These are phyloP conservation scores for Mya arenaria DNA, from an alignment of 1,140 invertebrate genomes.

Conservation along the genomic window DNA sequence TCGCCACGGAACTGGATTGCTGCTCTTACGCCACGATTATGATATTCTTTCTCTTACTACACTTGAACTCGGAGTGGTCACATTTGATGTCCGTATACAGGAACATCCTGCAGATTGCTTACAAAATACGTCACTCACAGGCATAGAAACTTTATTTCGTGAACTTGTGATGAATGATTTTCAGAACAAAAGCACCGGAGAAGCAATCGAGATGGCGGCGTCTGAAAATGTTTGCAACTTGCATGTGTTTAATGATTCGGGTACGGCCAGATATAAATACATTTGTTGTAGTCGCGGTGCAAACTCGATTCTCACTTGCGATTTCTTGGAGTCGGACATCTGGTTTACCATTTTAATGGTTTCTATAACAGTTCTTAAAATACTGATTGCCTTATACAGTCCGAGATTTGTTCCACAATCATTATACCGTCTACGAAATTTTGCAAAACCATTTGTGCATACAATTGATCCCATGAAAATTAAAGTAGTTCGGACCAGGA, in stretches of 20 bases:
- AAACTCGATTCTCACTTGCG: neutral
- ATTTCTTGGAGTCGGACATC: neutral
- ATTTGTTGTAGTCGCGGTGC: conserved; percentile 15
- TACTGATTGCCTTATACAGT: conserved; percentile 25
- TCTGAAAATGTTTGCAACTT: conserved; percentile 44
- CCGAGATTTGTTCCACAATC: conserved; percentile 21
- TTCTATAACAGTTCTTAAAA: conserved; percentile 7
- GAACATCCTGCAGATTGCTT: conserved; percentile 20
- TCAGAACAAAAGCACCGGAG: conserved; percentile 21
- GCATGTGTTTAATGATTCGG: neutral
- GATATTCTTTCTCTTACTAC: conserved; percentile 35
- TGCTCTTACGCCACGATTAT: conserved; percentile 30
- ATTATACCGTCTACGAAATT: conserved; percentile 6
- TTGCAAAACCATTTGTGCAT: neutral
- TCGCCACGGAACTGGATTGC: conserved; percentile 32
- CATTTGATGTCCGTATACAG: neutral
- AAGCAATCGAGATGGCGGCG: conserved; percentile 9
- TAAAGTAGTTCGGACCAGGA: neutral
- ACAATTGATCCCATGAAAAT: conserved; percentile 1
- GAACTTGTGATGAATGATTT: conserved; percentile 45
- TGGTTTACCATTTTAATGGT: conserved; percentile 31
- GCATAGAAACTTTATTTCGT: conserved; percentile 15
- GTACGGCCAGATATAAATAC: conserved; percentile 11
- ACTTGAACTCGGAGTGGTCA: conserved; percentile 1
- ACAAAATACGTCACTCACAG: neutral